Base-by-base conservation (phyloP, 2,113 vertebrate species). In the Lophotis ruficrista region DNA sequence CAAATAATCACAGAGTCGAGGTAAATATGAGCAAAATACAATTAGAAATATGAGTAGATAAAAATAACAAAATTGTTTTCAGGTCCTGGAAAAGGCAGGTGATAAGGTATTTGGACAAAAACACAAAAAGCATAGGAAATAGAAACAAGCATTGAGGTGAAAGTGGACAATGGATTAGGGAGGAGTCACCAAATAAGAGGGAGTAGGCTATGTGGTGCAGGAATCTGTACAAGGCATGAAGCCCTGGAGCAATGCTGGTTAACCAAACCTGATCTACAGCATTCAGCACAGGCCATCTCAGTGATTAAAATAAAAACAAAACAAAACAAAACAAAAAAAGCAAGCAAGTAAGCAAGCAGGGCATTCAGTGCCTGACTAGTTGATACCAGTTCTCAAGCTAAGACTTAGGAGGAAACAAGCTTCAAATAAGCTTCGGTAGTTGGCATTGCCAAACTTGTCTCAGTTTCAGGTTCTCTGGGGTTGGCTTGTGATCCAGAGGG, bases 231-330 rank as follows among this genome's bases (percentile, higher is more conserved):
- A 57, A 13, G 57, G 35, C 9, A 2, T 6, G 2, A 84, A 75
- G 76, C 88, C 88, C 69, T 62, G 62, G 69, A 65, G 92, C 86
- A 60, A 28, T 35, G 22, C 33, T 94, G 60, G 9, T 80, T 81
- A 93, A 73, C 79, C 64, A 92, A 94, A 95, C 96, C 87, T 90
- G 93, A 93, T 81, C 80, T 83, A 31, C 93, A 89, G 76, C 94
- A 94, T 96, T 96, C 90, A 92, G 60, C 56, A 75, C 27, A 48
- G 56, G 27, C 12, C 78, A 56, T 73, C 51, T 38, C 51, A 12
- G 21, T 23, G 43, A 81, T 60, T 64, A 56, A 86, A 88, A 54
- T 17, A 50, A 83, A 93, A 93, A 43, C 9, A 85, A 41, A 65
- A 6, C 2, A 5, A 30, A 47, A 10, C 25, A 30, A 45, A 47